Evolutionary conservation across 1,140 invertebrate species (phyloP), one percentile per base, ranked within the genome.

Genomic region (Sycophila sp.): DNA sequence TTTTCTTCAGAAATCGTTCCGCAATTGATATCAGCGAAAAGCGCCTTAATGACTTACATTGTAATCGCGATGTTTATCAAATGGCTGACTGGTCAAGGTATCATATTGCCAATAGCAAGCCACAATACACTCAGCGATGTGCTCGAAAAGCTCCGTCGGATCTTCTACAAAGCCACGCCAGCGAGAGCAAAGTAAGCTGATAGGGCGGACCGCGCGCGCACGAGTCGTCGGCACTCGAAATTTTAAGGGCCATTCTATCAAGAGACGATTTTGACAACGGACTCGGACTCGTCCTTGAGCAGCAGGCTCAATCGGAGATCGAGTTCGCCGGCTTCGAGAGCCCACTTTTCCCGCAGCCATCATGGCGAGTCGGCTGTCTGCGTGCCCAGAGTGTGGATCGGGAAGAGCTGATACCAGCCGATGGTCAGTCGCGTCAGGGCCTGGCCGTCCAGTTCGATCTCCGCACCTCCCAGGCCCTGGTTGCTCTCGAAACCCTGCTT

Each of bases 361-460:
- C 90, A 91, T 85, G 91, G 91, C 68, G 91, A 92, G 79, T 92
- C 91, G 68, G 91, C 90, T 19, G 89, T 91, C 72, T 92, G 90
- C 10, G 89, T 90, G 49, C 90, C 90, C 22, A 92, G 85, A 32
- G 90, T 90, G 77, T 92, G 90, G 73, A 92, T 93, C 8, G 94
- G 93, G 83, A 95, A 96, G 58, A 98, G 87, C 73, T 93, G 94
- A 85, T 97, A 98, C 95, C 95, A 97, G 42, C 93, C 92, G 63
- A 91, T 90, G 24, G 92, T 94, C 53, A 93, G 88, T 79, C 92
- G 91, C 15, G 92, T 91, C 15, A 95, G 87, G 26, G 93, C 91
- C 42, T 97, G 85, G 73, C 91, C 89, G 80, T 96, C 94, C 60
- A 97, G 87, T 63, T 91, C 89, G 69, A 97, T 90, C 83, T 95